phyloP scores from a whole-genome alignment of 2,888 invertebrate species.

The Drosophila mimica region DNA sequence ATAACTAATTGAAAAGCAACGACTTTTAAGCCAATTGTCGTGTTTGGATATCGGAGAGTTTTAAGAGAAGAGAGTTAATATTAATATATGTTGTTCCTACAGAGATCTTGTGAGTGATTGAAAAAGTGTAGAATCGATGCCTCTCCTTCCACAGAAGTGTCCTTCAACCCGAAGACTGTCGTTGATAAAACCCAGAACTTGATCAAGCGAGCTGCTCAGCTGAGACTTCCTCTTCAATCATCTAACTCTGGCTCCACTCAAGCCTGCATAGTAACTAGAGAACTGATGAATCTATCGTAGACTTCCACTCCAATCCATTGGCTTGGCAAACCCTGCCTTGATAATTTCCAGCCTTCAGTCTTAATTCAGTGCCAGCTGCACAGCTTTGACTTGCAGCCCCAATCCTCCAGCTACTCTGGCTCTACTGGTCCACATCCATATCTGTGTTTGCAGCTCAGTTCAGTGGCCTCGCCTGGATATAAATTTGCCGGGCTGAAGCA shows the following conservation, averaged over 20 bases:
- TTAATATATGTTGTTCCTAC: neutral
- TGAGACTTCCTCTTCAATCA: neutral
- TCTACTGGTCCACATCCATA: conserved; percentile 19
- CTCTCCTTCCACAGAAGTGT: neutral
- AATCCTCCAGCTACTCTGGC: neutral
- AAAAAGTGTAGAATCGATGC: neutral
- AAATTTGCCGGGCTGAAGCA: conserved; percentile 8
- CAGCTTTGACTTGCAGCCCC: neutral
- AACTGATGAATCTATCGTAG: neutral
- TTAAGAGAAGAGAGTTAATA: neutral
- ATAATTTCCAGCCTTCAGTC: neutral
- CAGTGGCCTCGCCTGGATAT: conserved; percentile 14
- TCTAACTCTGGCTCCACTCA: neutral
- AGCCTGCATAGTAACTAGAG: neutral
- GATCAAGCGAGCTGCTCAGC: neutral
- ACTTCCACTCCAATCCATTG: neutral
- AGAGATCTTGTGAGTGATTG: neutral
- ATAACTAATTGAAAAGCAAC: neutral
- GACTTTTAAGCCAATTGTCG: neutral
- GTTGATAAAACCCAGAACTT: neutral
- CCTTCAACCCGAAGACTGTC: neutral
- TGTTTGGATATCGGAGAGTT: neutral
- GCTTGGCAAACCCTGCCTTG: neutral
- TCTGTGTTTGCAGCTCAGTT: conserved; percentile 10
- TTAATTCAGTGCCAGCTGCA: neutral